Conservation (phyloP, 2,113 vertebrate genomes). For the Myanophis thanlyinensis region DNA sequence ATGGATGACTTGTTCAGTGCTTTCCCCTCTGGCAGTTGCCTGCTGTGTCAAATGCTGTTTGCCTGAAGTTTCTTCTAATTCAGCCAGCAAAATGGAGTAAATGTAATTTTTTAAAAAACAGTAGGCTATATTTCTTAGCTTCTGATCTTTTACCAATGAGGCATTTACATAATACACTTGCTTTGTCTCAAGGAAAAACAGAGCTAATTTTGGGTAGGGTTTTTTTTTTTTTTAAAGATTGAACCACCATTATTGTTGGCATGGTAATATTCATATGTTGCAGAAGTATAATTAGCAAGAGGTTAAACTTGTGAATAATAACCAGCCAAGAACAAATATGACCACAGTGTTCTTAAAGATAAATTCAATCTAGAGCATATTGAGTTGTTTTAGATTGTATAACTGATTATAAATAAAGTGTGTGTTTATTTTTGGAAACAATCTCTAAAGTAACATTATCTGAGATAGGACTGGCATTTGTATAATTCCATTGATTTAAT, state of each 20-base stretch:
- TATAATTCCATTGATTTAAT: background rate
- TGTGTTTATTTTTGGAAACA: background rate
- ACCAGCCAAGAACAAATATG: background rate
- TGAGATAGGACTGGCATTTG: background rate
- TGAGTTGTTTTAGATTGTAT: background rate
- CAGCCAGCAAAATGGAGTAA: slow-evolving; percentile 68
- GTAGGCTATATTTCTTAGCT: slow-evolving; percentile 46
- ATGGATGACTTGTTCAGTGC: background rate
- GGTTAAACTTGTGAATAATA: background rate
- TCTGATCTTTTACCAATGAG: background rate
- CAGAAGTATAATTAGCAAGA: background rate
- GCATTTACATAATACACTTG: slow-evolving; percentile 17
- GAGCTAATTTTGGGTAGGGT: slow-evolving; percentile 44
- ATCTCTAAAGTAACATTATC: background rate
- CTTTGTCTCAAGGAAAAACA: slow-evolving; percentile 40
- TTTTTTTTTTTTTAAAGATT: slow-evolving; percentile 43
- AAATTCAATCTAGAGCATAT: background rate
- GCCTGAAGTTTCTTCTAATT: slow-evolving; percentile 60
- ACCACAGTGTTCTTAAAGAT: background rate
- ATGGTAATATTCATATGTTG: background rate
- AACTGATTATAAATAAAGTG: background rate
- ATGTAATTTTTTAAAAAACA: slow-evolving; percentile 57
- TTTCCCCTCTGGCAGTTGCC: slow-evolving; percentile 43
- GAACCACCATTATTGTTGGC: slow-evolving; percentile 43
- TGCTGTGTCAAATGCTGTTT: slow-evolving; percentile 45